phyloP scores from a whole-genome alignment of 2,888 invertebrate species.

The Ashinkailepas kermadecensis region DNA sequence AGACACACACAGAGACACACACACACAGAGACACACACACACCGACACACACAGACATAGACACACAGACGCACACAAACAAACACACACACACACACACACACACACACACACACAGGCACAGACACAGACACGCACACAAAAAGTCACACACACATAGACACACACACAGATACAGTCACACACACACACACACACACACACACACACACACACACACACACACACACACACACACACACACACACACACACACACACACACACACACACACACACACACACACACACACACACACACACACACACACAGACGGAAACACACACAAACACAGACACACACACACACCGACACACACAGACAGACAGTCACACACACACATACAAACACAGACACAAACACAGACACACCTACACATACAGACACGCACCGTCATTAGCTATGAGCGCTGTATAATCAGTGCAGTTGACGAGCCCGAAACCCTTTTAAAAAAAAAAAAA shows the following conservation, averaged over 20 bases:
- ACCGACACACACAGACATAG: too few relatives aligned
- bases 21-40: too few relatives aligned
- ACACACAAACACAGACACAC: neutral
- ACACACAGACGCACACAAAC: too few relatives aligned
- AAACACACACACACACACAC: neutral
- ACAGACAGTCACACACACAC: too few relatives aligned
- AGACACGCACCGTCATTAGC: too few relatives aligned
- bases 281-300: slow-evolving; percentile 18
- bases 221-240: slow-evolving; percentile 20
- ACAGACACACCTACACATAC: too few relatives aligned
- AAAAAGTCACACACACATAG: slow-evolving; percentile 8
- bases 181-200: neutral
- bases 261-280: slow-evolving; percentile 5
- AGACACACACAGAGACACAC: too few relatives aligned
- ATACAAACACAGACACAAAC: too few relatives aligned
- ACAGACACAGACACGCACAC: neutral
- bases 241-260: slow-evolving; percentile 18
- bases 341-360: too few relatives aligned
- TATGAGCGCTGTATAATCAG: too few relatives aligned
- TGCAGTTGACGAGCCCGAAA: too few relatives aligned
- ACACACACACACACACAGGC: neutral
- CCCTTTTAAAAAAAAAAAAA: too few relatives aligned
- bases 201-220: slow-evolving; percentile 19
- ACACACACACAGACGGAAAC: neutral
- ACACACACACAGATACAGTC: slow-evolving; percentile 15